A percentile compares a stretch with the other conserved stretches of the same genome.
These are phyloP conservation scores for Scyliorhinus canicula DNA, from an alignment of 2,797 vertebrate genomes.

Conservation along the genomic window DNA sequence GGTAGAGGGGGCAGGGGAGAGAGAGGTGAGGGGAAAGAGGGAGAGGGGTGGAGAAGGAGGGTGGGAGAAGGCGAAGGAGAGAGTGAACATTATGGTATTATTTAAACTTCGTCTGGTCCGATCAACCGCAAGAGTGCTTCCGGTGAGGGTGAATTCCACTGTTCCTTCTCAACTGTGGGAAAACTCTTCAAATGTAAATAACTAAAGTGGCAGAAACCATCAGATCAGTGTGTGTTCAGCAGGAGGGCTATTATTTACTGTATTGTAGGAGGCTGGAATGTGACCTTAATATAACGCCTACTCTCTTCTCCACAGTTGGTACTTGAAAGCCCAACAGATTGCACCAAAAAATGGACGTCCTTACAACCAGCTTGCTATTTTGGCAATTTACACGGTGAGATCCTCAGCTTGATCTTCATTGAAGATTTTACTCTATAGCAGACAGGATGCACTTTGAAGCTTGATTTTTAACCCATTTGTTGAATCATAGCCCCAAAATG, in stretches of 20 bases:
- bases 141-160: not conserved
- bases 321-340: slow-evolving; percentile 95
- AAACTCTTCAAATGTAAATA: slow-evolving; percentile 1
- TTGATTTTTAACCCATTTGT: not conserved
- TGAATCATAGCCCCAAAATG: not conserved
- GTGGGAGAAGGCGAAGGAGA: too few species aligned
- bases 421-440: not conserved
- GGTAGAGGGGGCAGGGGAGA: too few species aligned
- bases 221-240: slow-evolving; percentile 15
- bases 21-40: too few species aligned
- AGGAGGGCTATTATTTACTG: slow-evolving; percentile 30
- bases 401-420: not conserved
- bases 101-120: not conserved
- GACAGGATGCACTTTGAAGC: not conserved
- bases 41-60: too few species aligned
- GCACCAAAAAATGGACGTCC: slow-evolving; percentile 98
- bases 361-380: slow-evolving; percentile 89
- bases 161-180: slow-evolving; percentile 2
- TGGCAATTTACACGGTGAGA: slow-evolving; percentile 94
- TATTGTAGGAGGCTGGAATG: not conserved
- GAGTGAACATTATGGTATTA: not conserved
- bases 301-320: slow-evolving; percentile 71
- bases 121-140: not conserved
- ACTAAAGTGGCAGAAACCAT: slow-evolving; percentile 5
- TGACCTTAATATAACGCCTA: slow-evolving; percentile 17